Evolutionary conservation across 2,113 vertebrate genomes (phyloP), one percentile per base, ranked within the genome.

Genomic region (Uropsilus gracilis): DNA sequence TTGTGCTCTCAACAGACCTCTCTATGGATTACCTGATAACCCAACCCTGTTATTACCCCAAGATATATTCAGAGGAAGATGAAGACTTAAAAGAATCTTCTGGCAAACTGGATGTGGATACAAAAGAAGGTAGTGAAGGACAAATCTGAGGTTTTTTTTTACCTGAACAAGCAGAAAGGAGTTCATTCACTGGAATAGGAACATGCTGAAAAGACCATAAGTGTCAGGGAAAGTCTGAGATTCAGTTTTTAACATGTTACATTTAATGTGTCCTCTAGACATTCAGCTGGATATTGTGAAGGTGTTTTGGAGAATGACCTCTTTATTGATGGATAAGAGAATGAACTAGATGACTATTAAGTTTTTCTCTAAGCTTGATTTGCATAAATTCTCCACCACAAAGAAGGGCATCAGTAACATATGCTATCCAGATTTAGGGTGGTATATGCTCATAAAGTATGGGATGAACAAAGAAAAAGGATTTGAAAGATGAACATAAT

Each of bases 281-380:
- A 80, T 10, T 73, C n/a, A 69, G 28, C 28, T 64, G 8, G 39
- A 90, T 8, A 78, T 20, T 30, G 1, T 61, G 8, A 32, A 1
- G 11, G 30, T 72, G 46, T 90, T 55, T 44, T 71, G 53, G 8
- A 75, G 30, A 88, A 63, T 1, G 4, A 90, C 24, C 64, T 26
- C 12, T 91, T 63, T 81, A 63, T 2, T 42, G 59, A 17, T 8
- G 55, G 8, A 26, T 24, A 55, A 55, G 32, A 86, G 71, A 86
- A 89, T 64, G 34, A 78, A 86, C 34, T 42, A 83, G 17, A 63
- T 55, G 68, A 81, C 53, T 10, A 72, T 1, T 11, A 88, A 87
- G 26, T 9, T 48, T 85, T 76, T 57, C 68, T 93, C 37, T 80
- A 96, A 81, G 61, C n/a, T 95, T 72, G 55, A 61, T 91, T 34